Percentiles rank a stretch among this genome's conserved stretches.
phyloP scores from a whole-genome alignment of 1,140 invertebrate species.

The Formica selysi region DNA sequence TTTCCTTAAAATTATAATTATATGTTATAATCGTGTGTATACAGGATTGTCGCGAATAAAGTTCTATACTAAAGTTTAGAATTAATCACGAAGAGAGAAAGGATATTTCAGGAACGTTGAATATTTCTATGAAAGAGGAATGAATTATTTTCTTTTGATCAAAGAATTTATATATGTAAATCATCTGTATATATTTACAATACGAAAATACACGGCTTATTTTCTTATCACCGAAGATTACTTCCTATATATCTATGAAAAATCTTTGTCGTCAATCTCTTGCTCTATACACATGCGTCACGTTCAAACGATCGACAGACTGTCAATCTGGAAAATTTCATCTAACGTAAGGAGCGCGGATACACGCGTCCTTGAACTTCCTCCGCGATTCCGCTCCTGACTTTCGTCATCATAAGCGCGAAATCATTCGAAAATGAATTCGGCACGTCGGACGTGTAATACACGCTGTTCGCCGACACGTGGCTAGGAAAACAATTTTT shows the following conservation, averaged over 20 bases:
- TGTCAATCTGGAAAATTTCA: not conserved
- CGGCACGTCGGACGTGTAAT: conserved; percentile 24
- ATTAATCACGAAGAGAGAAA: not conserved
- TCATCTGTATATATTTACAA: not conserved
- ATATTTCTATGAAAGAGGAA: not conserved
- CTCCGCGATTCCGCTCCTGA: conserved; percentile 21
- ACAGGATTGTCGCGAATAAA: not conserved
- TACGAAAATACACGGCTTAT: not conserved
- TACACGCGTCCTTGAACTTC: too few species aligned
- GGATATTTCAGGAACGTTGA: not conserved
- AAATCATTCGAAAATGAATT: conserved; percentile 17
- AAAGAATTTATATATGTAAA: not conserved
- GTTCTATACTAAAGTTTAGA: not conserved
- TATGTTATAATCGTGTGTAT: too few species aligned
- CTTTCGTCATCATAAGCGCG: not conserved
- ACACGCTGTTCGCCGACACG: conserved; percentile 36
- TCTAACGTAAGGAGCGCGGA: too few species aligned
- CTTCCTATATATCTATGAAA: not conserved
- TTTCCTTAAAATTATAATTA: too few species aligned
- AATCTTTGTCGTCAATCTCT: not conserved
- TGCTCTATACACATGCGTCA: not conserved
- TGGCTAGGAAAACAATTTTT: conserved; percentile 72
- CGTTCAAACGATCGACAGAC: not conserved
- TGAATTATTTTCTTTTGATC: not conserved
- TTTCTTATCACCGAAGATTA: not conserved